phyloP scores from a whole-genome alignment of 2,888 invertebrate genomes.

The Liopterus haemorrhoidalis region DNA sequence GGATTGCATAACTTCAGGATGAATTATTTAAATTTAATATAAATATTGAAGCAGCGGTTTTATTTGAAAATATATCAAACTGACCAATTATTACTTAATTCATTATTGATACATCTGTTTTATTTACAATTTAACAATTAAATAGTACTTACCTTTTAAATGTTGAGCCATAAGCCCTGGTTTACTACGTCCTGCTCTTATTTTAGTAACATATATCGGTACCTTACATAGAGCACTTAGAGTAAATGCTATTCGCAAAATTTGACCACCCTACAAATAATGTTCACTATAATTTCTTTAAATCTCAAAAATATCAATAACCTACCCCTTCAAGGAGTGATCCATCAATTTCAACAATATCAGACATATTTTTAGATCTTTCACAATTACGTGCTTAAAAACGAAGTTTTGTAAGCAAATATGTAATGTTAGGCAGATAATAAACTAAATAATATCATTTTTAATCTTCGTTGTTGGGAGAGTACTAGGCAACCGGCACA shows the following conservation, averaged over 20 bases:
- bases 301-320: neutral
- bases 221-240: conserved; percentile 69
- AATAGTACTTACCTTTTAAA: conserved; percentile 58
- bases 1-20: too few species aligned
- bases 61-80: too few species aligned
- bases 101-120: conserved; percentile 4
- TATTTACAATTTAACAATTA: conserved; percentile 5
- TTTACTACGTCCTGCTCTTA: conserved; percentile 72
- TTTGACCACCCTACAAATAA: conserved; percentile 76
- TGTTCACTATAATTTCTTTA: neutral
- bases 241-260: conserved; percentile 72
- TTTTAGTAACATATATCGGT: conserved; percentile 70
- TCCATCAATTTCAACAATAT: conserved; percentile 64
- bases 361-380: conserved; percentile 34
- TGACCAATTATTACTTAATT: too few species aligned
- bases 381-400: conserved; percentile 9
- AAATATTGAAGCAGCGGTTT: too few species aligned
- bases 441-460: too few species aligned
- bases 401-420: too few species aligned
- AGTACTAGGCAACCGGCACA: too few species aligned
- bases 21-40: too few species aligned
- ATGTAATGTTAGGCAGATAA: too few species aligned
- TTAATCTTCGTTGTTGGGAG: too few species aligned
- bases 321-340: conserved; percentile 73
- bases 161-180: conserved; percentile 81